Evolutionary conservation across 35 echinoderm and acorn worm genomes (phyloP).

Genomic region (Chiridota heheva): DNA sequence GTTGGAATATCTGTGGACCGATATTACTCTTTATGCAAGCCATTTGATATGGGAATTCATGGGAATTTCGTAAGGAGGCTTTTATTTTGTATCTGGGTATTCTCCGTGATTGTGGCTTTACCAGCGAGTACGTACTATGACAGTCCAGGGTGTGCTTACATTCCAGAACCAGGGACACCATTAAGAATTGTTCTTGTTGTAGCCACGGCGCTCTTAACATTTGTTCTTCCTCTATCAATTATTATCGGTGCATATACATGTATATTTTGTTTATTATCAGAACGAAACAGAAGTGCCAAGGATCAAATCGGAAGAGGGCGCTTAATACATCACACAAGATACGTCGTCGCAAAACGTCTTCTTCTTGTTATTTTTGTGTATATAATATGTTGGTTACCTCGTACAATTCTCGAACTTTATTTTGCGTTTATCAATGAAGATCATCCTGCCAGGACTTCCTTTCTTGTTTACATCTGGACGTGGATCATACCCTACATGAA

Average conservation of each 20-base stretch:
- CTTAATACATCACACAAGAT: slow-evolving; percentile 72
- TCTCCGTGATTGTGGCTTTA: slow-evolving; percentile 66
- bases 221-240: slow-evolving; percentile 74
- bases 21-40: slow-evolving; percentile 78
- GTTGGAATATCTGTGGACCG: slow-evolving; percentile 96
- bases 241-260: slow-evolving; percentile 71
- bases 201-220: slow-evolving; percentile 40
- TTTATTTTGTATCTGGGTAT: slow-evolving; percentile 65
- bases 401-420: slow-evolving; percentile 81
- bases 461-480: slow-evolving; percentile 51
- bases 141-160: slow-evolving; percentile 46
- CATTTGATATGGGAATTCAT: slow-evolving; percentile 70
- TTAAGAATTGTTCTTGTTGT: slow-evolving; percentile 51
- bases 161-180: not conserved
- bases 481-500: slow-evolving; percentile 91
- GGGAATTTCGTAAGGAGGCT: slow-evolving; percentile 50
- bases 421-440: slow-evolving; percentile 17
- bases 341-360: slow-evolving; percentile 84
- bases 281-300: slow-evolving; percentile 43
- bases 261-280: slow-evolving; percentile 81
- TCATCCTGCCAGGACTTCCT: not conserved
- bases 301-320: slow-evolving; percentile 28
- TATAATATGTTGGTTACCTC: slow-evolving; percentile 81
- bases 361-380: slow-evolving; percentile 89
- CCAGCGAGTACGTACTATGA: slow-evolving; percentile 57